phyloP scores from a whole-genome alignment of 2,113 vertebrate genomes.

The Laticauda laticaudata region DNA sequence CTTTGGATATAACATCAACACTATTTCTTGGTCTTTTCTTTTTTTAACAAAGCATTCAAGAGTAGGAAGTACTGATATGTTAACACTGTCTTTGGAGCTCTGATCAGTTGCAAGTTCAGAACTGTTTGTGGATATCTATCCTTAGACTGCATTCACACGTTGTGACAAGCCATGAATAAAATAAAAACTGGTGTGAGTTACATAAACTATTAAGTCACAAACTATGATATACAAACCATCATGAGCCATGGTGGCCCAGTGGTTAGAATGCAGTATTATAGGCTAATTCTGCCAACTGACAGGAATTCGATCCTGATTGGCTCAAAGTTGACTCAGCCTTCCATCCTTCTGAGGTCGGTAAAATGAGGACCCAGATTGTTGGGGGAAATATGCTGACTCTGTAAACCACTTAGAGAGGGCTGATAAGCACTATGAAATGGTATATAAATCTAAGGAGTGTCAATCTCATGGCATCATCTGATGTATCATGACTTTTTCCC shows the following conservation, averaged over 20 bases:
- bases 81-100: background rate
- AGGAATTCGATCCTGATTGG: background rate
- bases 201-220: background rate
- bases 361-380: background rate
- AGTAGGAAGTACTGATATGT: background rate
- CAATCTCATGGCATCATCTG: no score
- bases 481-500: no score
- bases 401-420: background rate
- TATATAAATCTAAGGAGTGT: background rate
- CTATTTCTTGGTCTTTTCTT: background rate
- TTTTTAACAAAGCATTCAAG: background rate
- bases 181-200: background rate
- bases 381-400: background rate
- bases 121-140: background rate
- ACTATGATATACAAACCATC: background rate
- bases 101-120: background rate
- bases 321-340: background rate
- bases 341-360: background rate
- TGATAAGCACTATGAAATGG: background rate
- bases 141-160: background rate
- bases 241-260: background rate
- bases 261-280: background rate
- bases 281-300: background rate
- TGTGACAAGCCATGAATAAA: background rate
- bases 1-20: background rate